Conservation (phyloP, 2,113 vertebrate genomes). For the Isichthys henryi region DNA sequence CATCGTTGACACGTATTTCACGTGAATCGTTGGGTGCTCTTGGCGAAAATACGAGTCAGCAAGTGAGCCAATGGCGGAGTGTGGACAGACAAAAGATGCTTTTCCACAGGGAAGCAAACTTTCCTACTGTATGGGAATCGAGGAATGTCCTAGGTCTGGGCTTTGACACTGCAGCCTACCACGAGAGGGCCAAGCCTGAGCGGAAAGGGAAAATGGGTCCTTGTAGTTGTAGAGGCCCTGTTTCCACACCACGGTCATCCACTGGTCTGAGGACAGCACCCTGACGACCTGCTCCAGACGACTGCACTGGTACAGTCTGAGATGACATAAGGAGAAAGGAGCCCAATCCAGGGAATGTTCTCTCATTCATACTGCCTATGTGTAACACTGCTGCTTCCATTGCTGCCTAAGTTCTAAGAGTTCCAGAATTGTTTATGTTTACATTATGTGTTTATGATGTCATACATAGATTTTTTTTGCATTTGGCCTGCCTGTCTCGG, state of each 20-base stretch:
- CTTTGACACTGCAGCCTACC: constrained; percentile 51
- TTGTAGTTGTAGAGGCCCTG: constrained; percentile 81
- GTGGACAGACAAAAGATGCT: background rate
- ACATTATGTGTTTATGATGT: background rate
- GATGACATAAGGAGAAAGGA: background rate
- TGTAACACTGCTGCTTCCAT: background rate
- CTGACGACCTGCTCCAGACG: constrained; percentile 68
- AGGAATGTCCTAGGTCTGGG: background rate
- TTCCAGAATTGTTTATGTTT: background rate
- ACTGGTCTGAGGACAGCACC: constrained; percentile 72
- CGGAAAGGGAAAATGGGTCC: constrained; percentile 75
- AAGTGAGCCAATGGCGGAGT: background rate
- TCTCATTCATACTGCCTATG: background rate
- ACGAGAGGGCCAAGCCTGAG: constrained; percentile 56
- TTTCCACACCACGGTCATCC: constrained; percentile 88
- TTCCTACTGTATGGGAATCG: background rate
- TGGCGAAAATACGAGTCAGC: background rate
- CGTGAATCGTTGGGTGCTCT: background rate
- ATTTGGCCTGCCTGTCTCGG: background rate
- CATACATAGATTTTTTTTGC: background rate
- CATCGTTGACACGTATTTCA: background rate
- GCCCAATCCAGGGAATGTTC: background rate
- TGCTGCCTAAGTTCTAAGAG: background rate
- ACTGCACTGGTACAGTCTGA: constrained; percentile 80
- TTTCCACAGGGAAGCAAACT: background rate